These are phyloP conservation scores for Gymnoscopelus microlampas DNA, from an alignment of 2,797 vertebrate genomes.

Conservation along the genomic window DNA sequence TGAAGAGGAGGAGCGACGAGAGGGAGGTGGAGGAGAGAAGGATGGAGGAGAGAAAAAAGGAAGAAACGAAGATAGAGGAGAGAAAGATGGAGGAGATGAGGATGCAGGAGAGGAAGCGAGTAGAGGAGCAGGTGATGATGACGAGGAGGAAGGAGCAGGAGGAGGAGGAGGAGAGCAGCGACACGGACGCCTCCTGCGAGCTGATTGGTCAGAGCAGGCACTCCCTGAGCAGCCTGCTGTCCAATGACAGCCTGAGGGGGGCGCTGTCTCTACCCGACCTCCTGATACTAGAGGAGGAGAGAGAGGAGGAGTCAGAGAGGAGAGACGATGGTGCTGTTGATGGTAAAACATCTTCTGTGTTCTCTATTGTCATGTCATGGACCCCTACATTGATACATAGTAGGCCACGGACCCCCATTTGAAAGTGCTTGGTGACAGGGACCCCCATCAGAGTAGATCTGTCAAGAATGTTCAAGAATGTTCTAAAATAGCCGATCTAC, in stretches of 20 bases:
- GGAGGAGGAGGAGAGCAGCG: conserved; percentile 67
- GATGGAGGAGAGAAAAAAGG: neutral
- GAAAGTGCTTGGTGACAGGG: too few relatives aligned
- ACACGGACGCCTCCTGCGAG: conserved; percentile 72
- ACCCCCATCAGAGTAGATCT: too few relatives aligned
- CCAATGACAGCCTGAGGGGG: conserved; percentile 74
- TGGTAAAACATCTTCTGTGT: too few relatives aligned
- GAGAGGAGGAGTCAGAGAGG: conserved; percentile 20
- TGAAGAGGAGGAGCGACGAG: conserved; percentile 43
- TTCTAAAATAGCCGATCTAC: too few relatives aligned
- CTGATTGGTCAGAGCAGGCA: conserved; percentile 76
- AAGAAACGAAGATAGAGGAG: neutral
- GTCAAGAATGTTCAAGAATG: too few relatives aligned
- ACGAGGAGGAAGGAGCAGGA: neutral
- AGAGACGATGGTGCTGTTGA: neutral
- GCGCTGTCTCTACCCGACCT: conserved; percentile 71
- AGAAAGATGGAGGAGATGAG: neutral
- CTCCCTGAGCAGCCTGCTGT: conserved; percentile 74
- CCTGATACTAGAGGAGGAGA: conserved; percentile 72
- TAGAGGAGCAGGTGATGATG: neutral
- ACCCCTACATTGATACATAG: too few relatives aligned
- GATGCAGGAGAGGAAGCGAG: neutral
- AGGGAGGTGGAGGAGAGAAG: conserved; percentile 46
- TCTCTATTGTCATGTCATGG: too few relatives aligned
- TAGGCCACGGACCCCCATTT: too few relatives aligned